Percentiles rank a stretch among this genome's conserved stretches.
phyloP scores from a whole-genome alignment of 2,888 invertebrate genomes.

The Phragmatobia fuliginosa region DNA sequence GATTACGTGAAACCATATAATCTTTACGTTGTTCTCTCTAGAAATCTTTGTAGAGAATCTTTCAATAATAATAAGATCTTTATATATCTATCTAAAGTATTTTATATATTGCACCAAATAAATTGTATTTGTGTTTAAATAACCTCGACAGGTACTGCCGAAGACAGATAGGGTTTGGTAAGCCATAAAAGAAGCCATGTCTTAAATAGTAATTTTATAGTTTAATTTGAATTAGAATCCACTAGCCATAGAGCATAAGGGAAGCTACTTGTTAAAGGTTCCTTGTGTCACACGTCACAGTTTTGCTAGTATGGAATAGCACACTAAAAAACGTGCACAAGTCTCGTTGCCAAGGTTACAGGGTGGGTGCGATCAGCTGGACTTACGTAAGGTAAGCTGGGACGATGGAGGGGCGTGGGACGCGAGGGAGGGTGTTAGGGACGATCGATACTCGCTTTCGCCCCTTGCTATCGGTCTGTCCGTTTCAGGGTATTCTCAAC shows the following conservation, averaged over 20 bases:
- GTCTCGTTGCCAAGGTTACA: conserved; percentile 83
- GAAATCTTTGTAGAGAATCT: no score
- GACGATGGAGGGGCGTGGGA: conserved; percentile 54
- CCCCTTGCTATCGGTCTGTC: conserved; percentile 73
- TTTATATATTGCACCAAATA: no score
- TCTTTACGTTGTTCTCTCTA: not conserved
- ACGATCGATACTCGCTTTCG: conserved; percentile 83
- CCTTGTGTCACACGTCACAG: conserved; percentile 1
- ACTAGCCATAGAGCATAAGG: not conserved
- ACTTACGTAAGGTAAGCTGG: conserved; percentile 82
- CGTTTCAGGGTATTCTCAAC: conserved; percentile 68
- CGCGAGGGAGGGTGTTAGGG: conserved; percentile 72
- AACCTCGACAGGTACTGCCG: not conserved
- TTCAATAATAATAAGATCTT: no score
- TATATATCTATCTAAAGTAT: no score
- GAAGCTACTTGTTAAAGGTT: not conserved
- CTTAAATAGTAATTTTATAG: not conserved
- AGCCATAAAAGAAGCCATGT: conserved; percentile 27
- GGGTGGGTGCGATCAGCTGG: conserved; percentile 85
- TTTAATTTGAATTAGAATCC: conserved; percentile 1
- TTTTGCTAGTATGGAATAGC: conserved; percentile 42
- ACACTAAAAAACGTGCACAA: conserved; percentile 68
- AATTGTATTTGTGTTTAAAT: no score
- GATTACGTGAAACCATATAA: not conserved
- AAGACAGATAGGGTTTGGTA: conserved; percentile 37